Conservation (phyloP, 1,140 invertebrate species). For the Drosophila bocki region DNA sequence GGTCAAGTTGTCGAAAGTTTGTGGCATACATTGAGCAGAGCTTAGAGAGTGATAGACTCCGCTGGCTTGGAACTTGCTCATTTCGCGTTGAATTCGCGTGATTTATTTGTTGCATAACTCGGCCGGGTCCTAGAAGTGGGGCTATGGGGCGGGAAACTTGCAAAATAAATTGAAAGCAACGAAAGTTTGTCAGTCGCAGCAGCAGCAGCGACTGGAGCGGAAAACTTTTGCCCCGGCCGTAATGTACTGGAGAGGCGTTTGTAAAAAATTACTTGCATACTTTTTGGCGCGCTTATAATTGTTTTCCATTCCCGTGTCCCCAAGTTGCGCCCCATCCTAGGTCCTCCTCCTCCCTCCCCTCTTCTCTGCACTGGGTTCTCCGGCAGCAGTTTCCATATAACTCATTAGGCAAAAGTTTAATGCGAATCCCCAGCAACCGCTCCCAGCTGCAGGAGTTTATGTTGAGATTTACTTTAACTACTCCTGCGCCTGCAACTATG, state of each 20-base stretch:
- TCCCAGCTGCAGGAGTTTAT: constrained; percentile 45
- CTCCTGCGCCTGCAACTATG: constrained; percentile 77
- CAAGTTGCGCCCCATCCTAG: constrained; percentile 2
- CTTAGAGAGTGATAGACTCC: constrained; percentile 68
- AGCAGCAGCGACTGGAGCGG: constrained; percentile 23
- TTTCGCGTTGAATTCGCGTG: constrained; percentile 67
- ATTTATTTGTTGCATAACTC: constrained; percentile 80
- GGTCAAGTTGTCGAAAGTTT: constrained; percentile 41
- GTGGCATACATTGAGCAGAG: constrained; percentile 35
- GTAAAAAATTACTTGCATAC: constrained; percentile 72
- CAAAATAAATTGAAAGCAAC: constrained; percentile 79
- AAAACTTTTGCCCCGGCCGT: constrained; percentile 60
- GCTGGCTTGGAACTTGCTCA: constrained; percentile 21
- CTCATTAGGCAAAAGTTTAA: constrained; percentile 77
- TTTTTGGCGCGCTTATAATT: constrained; percentile 79
- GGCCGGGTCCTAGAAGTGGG: constrained; percentile 15
- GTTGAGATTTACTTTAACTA: constrained; percentile 78
- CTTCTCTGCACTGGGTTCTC: not conserved
- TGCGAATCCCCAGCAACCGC: constrained; percentile 21
- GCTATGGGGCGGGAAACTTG: constrained; percentile 38
- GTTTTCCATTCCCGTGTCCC: constrained; percentile 60
- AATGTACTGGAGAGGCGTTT: constrained; percentile 54
- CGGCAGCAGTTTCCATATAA: constrained; percentile 52
- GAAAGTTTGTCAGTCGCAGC: constrained; percentile 68
- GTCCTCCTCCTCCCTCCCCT: not conserved